Evolutionary conservation across 2,113 vertebrate species (phyloP), one percentile per base, ranked within the genome.

Genomic region (Pyrgilauda ruficollis): DNA sequence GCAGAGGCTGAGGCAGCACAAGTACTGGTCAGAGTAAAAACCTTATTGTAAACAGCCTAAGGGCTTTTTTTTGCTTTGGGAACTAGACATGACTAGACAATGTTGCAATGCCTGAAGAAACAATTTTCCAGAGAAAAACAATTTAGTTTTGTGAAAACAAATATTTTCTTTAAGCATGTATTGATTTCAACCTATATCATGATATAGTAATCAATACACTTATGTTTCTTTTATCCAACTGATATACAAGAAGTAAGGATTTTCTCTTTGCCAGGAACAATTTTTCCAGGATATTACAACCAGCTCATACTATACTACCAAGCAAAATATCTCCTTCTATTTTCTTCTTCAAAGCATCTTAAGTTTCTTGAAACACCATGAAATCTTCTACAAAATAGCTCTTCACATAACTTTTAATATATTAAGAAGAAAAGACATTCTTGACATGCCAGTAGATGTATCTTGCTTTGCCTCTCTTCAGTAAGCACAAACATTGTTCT

Each of bases 391-490:
- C 39, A 72, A 91, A 94, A 76, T 66, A 85, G n/a, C 10, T 56
- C 35, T 58, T 73, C 22, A 68, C 15, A 79, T 74, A 94, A 58
- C 16, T 70, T 83, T 47, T 46, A 73, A 43, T 84, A 70, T 35
- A 33, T 63, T 80, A 55, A 67, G 66, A 47, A 93, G 87, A 68
- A 94, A 66, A 69, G 3, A 76, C 15, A 9, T 90, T 72, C 27
- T 93, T 93, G 63, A 63, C 59, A 43, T 69, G 28, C 8, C 28
- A 88, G 70, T 59, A 80, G n/a, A 73, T 55, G 16, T 58, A 30
- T 86, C 49, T 85, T 87, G 53, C 56, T 93, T 95, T 95, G 30
- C 78, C 58, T 78, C 22, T 91, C 61, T 81, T 93, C 73, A 89
- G 35, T 37, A 84, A 93, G 23, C 15, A 39, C 33, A 74, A 46